Evolutionary conservation across 2,888 invertebrate species (phyloP).

Genomic region (Coenonympha arcania): DNA sequence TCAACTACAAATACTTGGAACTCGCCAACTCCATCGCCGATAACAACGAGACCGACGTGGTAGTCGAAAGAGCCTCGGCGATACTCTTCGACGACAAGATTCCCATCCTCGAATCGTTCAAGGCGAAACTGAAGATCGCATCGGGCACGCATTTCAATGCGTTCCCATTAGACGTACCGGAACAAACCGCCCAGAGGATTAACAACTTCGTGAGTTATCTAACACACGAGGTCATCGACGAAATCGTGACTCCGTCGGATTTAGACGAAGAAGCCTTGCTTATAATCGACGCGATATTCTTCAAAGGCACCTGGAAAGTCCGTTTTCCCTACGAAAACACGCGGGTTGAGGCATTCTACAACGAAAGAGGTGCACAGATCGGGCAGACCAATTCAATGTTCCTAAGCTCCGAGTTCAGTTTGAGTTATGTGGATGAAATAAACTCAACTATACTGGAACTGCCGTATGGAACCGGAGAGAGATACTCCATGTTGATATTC

Average conservation of each 20-base stretch:
- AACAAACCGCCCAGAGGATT: constrained; percentile 39
- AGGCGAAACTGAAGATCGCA: constrained; percentile 30
- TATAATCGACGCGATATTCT: constrained; percentile 55
- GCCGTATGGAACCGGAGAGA: constrained; percentile 48
- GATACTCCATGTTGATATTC: constrained; percentile 77
- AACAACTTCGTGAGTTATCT: constrained; percentile 46
- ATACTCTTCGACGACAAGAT: constrained; percentile 45
- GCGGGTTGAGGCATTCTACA: constrained; percentile 45
- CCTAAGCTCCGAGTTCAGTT: constrained; percentile 35
- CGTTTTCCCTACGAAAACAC: constrained; percentile 46
- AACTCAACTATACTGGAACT: constrained; percentile 49
- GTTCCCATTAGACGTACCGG: constrained; percentile 39
- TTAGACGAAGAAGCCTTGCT: constrained; percentile 40
- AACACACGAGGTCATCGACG: constrained; percentile 51
- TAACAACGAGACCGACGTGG: constrained; percentile 29
- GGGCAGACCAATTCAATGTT: constrained; percentile 59
- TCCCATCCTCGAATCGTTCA: constrained; percentile 37
- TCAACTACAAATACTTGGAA: constrained; percentile 49
- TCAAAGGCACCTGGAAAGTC: constrained; percentile 53
- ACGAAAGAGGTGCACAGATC: constrained; percentile 37
- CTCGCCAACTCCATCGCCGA: constrained; percentile 35
- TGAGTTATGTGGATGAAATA: constrained; percentile 34
- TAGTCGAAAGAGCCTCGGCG: constrained; percentile 45
- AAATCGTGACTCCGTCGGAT: constrained; percentile 47
- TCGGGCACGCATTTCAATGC: constrained; percentile 40